Base-by-base conservation (phyloP, 2,113 vertebrate species). In the Megaleporinus macrocephalus region DNA sequence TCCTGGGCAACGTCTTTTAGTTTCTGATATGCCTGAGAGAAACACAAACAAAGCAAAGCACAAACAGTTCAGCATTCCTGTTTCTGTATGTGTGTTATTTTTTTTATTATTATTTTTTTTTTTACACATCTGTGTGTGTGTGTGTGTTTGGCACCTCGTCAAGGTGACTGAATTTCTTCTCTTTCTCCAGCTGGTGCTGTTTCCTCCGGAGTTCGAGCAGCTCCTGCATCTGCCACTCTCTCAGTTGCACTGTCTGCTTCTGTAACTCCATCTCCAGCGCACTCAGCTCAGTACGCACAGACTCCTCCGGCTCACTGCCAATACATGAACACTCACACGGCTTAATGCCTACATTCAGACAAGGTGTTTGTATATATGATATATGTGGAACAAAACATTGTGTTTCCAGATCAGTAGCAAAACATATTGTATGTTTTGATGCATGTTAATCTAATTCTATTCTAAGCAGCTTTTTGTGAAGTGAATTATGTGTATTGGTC, bases 221-320 rank as follows among this genome's bases (percentile, higher is more conserved):
- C 15, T 94, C 92, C 72, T 93, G 85, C 89, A 96, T 88, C 80
- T 97, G 95, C 86, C 90, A 86, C 16, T 94, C 93, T 82, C 91
- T 92, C 49, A 96, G 87, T 77, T 94, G 92, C 20, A 89, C 84
- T 1, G 83, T 90, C 84, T 90, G 90, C 65, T 88, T 88, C 68
- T 92, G 87, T 0, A 84, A 81, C 78, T 95, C 94, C 4, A 87
- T 85, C 2, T 94, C 92, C 85, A 95, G 74, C 0, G 84, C 90
- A 0, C 71, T 86, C 79, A 93, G 82, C 81, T 94, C 89, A 1
- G 18, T 83, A 78, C 89, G 86, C 66, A 85, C 79, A 11, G 75
- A 73, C 24, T 91, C 90, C 14, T 78, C 81, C 9, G 91, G 73
- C 74, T 92, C 92, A 51, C 93, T 94, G 87, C 30, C 14, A 14